Evolutionary conservation across 2,113 vertebrate genomes (phyloP), one percentile per base, ranked within the genome.

Genomic region (Amphilophus citrinellus): DNA sequence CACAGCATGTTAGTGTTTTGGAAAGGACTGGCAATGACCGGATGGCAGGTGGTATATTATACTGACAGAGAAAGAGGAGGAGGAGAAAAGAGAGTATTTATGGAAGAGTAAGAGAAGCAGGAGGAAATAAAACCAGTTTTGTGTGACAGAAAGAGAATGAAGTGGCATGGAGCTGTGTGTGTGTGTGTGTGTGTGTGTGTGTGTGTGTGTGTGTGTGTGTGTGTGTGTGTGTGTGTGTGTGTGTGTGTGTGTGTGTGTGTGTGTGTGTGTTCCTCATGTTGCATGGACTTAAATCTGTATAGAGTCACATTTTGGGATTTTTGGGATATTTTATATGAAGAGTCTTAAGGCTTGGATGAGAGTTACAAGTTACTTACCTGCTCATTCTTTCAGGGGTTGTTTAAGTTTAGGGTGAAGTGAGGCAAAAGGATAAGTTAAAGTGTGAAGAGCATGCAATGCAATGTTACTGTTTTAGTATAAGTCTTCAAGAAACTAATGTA

Each of bases 41-140:
- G 78, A 84, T 89, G 91, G 91, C 92, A 95, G 94, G 91, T 94
- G 89, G 91, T 85, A 90, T 73, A 87, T 91, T 93, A 91, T 92
- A 85, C 79, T 82, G 47, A 86, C 82, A 87, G 44, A 53, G 56
- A 57, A 59, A 35, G 42, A 35, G 47, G 47, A 17, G 14, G 37
- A 22, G 66, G n/a, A 27, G 50, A 20, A 14, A 32, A 60, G 11
- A 18, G 63, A 78, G 59, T 79, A 84, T 8, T 84, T 76, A 86
- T 88, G 81, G 84, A 84, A 79, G 77, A 85, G 24, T 17, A 53
- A 53, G 62, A 61, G 27, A 85, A 65, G 79, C 76, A 59, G 50
- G 61, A 76, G 86, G 83, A 88, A 78, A 87, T 85, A 80, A 89
- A 89, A 84, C 20, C 84, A 79, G 73, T 83, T 86, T 47, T 84